Percentiles rank a stretch among this genome's conserved stretches.
These are phyloP conservation scores for Drosophila lacicola DNA, from an alignment of 2,888 invertebrate genomes.

Conservation along the genomic window DNA sequence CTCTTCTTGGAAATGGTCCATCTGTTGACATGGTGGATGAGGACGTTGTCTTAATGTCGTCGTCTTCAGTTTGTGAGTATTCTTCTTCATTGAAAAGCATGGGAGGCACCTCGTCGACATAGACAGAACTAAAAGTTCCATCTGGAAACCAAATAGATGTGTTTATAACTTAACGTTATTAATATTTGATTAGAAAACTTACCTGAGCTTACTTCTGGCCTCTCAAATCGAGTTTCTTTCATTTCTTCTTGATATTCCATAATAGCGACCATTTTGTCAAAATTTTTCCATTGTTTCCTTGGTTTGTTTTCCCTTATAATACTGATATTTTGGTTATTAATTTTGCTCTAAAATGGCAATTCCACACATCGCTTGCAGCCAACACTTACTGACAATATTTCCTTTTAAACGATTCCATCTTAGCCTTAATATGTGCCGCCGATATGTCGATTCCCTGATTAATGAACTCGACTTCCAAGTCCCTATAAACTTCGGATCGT, in stretches of 20 bases:
- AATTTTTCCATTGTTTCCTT: constrained; percentile 13
- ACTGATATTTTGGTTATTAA: constrained; percentile 6
- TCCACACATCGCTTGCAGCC: too few species aligned
- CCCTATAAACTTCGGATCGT: not conserved
- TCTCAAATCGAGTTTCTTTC: not conserved
- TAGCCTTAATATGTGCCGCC: constrained; percentile 12
- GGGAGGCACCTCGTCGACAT: constrained; percentile 10
- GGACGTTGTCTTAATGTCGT: not conserved
- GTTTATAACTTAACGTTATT: not conserved
- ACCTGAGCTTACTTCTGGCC: constrained; percentile 17
- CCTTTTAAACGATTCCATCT: constrained; percentile 39
- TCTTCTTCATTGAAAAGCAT: constrained; percentile 16
- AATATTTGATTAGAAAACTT: constrained; percentile 5
- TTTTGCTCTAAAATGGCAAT: not conserved
- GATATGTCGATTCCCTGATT: constrained; percentile 26
- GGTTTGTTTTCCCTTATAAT: not conserved
- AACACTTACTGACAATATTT: constrained; percentile 34
- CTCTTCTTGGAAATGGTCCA: not conserved
- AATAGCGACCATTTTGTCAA: constrained; percentile 17
- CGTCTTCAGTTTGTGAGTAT: not conserved
- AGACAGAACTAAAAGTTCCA: not conserved
- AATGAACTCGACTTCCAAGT: constrained; percentile 17
- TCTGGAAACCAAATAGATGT: constrained; percentile 7
- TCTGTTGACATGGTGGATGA: not conserved
- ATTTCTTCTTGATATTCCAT: not conserved